Base-by-base conservation (phyloP, 1,140 invertebrate species). In the Orius laevigatus region DNA sequence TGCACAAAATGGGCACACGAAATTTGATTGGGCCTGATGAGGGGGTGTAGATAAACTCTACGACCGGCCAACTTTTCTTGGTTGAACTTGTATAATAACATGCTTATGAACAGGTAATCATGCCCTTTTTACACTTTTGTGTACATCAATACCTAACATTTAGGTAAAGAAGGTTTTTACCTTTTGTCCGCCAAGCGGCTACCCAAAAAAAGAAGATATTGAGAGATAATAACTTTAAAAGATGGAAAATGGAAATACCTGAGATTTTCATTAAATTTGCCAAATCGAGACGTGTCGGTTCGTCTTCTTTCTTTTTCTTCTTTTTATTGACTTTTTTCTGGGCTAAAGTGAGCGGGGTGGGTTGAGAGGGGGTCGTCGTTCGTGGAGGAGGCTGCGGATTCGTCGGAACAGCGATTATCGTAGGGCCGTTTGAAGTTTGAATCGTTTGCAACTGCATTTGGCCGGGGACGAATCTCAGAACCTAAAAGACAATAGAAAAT, bases 181-280 rank as follows among this genome's bases (percentile, higher is more conserved):
- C 49, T 51, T 51, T 38, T 5, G 15, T 12, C 46, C 43, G 49
- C 49, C 49, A 51, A 51, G 49, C 49, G 49, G 49, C 49, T 51
- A 46, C 43, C 34, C 43, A 18, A 32, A 44, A 44, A 46, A 47
- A 48, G 3, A 38, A 16, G 18, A 16, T 42, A 16, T 16, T 12
- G 36, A 38, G n/a, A 38, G 36, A 38, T 38, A 38, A 38, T 16
- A 16, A 16, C 36, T 14, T 16, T 14, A 3, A 5, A 5, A 38
- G 36, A 38, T 34, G 36, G 3, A 45, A 49, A 35, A 39, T 1
- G 39, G 9, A 39, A 45, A 20, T 67, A 51, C 70, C 70, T 2
- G 70, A 71, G 48, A 72, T 66, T 55, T 71, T 71, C 61, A 72
- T 72, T 14, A 72, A 67, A 57, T 66, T 71, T 25, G 69, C 69